A percentile compares a stretch with the other conserved stretches of the same genome.
These are phyloP conservation scores for Spisula solida DNA, from an alignment of 2,888 invertebrate genomes.

Conservation along the genomic window DNA sequence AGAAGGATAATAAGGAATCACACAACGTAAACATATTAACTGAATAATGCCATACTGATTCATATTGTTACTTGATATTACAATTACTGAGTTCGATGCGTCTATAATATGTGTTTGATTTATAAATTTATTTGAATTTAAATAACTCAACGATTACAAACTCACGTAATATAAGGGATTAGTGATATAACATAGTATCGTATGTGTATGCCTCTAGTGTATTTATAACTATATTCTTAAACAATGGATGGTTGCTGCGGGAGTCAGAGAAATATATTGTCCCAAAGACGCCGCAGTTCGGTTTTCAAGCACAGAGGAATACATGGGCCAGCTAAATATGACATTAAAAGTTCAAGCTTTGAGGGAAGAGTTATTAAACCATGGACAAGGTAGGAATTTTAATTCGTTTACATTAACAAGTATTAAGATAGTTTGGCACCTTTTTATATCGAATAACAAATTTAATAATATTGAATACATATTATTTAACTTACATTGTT, in stretches of 20 bases:
- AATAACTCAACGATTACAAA: background rate
- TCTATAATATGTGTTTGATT: background rate
- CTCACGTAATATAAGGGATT: background rate
- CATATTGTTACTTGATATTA: background rate
- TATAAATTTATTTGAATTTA: background rate
- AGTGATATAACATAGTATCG: background rate
- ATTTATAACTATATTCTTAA: background rate
- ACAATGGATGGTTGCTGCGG: slow-evolving; percentile 52
- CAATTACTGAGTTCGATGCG: background rate
- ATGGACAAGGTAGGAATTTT: slow-evolving; percentile 76
- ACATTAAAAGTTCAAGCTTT: slow-evolving; percentile 80
- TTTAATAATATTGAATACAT: too few relatives aligned
- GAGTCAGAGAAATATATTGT: slow-evolving; percentile 38
- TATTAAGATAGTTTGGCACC: background rate
- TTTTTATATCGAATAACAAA: too few relatives aligned
- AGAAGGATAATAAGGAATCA: background rate
- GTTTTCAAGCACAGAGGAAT: slow-evolving; percentile 55
- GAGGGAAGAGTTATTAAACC: slow-evolving; percentile 71
- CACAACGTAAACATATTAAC: background rate
- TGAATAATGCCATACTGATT: slow-evolving; percentile 8
- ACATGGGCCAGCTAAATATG: slow-evolving; percentile 60
- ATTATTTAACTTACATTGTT: too few relatives aligned
- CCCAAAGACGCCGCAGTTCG: slow-evolving; percentile 52
- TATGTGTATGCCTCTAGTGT: background rate
- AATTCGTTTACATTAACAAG: background rate